Percentiles rank a stretch among this genome's conserved stretches.
phyloP scores from a whole-genome alignment of 2,113 vertebrate species.

The Phocoena sinus region DNA sequence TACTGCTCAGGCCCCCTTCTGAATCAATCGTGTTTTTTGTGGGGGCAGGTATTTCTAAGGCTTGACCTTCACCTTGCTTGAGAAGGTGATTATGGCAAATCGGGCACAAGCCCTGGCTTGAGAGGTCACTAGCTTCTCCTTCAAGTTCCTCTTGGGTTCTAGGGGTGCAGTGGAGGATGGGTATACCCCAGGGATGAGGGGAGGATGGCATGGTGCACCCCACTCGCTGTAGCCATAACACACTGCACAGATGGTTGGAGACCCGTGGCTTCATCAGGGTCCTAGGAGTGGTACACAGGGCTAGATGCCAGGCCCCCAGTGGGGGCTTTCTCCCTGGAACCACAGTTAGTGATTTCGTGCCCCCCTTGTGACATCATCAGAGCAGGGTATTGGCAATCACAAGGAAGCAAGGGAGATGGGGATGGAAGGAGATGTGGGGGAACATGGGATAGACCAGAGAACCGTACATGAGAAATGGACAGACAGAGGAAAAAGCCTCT shows the following conservation, averaged over 20 bases:
- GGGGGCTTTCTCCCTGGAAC: not conserved
- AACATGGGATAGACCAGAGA: not conserved
- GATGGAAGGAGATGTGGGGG: not conserved
- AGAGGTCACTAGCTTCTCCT: not conserved
- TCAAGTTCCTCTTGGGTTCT: not conserved
- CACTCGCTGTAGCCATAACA: not conserved
- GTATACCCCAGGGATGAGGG: not conserved
- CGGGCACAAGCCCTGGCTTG: not conserved
- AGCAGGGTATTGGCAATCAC: not conserved
- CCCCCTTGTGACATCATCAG: not conserved
- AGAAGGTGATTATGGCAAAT: not conserved
- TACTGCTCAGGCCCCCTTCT: not conserved
- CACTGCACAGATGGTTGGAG: not conserved
- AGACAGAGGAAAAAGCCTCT: not conserved
- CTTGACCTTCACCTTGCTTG: not conserved
- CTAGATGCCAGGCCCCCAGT: not conserved
- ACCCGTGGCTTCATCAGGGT: not conserved
- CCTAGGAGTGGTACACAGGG: not conserved
- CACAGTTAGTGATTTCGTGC: not conserved
- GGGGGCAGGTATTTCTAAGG: not conserved
- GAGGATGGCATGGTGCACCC: not conserved
- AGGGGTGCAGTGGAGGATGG: not conserved
- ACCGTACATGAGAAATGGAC: not conserved
- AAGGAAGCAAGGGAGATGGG: not conserved
- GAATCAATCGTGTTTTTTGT: not conserved